Conservation (phyloP, 2,113 vertebrate genomes). For the Phylloscopus trochiloides region DNA sequence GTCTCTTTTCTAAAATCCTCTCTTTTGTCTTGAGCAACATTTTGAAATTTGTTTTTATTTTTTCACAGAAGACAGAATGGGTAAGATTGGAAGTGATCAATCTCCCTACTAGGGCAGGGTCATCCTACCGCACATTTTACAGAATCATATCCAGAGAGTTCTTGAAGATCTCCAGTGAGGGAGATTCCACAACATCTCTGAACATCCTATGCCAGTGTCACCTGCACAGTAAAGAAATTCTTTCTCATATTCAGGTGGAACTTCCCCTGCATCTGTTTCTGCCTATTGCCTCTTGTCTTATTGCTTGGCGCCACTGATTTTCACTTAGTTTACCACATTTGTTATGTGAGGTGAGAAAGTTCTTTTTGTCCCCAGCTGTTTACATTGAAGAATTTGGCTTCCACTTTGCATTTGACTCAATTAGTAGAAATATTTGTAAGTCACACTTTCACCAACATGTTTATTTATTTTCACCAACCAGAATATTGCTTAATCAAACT, state of each 20-base stretch:
- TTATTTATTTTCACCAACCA: not conserved
- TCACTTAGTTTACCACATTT: not conserved
- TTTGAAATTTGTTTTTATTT: not conserved
- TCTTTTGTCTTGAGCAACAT: not conserved
- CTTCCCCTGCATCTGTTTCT: not conserved
- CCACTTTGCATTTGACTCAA: not conserved
- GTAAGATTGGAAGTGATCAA: not conserved
- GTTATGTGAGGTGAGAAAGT: not conserved
- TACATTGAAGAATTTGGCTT: not conserved
- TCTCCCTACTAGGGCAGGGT: not conserved
- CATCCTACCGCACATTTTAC: not conserved
- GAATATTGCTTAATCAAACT: not conserved
- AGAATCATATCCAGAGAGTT: not conserved
- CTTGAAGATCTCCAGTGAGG: not conserved
- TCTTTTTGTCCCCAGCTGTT: not conserved
- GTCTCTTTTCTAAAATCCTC: not conserved
- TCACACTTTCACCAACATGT: fast-evolving
- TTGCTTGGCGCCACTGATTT: not conserved
- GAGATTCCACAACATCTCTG: not conserved
- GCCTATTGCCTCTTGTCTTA: not conserved
- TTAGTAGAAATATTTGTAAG: not conserved
- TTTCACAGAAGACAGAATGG: not conserved
- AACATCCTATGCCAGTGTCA: not conserved
- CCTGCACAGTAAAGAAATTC: not conserved
- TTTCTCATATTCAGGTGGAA: not conserved